Base-by-base conservation (phyloP, 2,888 invertebrate species). In the Trichogramma dendrolimi region DNA sequence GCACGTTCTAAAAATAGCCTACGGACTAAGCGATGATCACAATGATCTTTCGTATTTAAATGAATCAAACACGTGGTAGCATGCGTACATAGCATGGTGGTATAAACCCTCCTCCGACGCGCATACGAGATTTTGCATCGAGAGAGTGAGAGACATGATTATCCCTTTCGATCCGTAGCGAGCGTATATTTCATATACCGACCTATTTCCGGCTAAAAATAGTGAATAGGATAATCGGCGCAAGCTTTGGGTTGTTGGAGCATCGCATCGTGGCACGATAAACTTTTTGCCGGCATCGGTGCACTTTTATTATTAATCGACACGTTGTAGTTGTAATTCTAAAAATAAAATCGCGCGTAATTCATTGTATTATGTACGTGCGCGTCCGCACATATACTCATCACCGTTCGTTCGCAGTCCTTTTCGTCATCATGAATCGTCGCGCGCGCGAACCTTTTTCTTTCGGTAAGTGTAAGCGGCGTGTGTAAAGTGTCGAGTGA, bases 161-260 rank as follows among this genome's bases (percentile, higher is more conserved):
- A 64, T 71, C 70, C 71, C 71, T 74, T 70, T 58, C 67, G 67
- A 70, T 70, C 72, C 72, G 72, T 71, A 69, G 43, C 52, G 61
- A 65, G 67, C 27, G 27, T 27, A 27, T 27, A 27, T 27, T 27
- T 27, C 27, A 27, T 27, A 27, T 27, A 27, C 67, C 72, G 75
- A 75, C 73, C 75, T 72, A 77, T 74, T 75, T 77, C 71, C 71
- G 70, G 69, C 75, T 76, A 76, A 76, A 76, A 77, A 77, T 77
- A 77, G 75, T 74, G 72, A 75, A 76, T 76, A 71, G 73, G 71
- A 77, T 76, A 73, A 77, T 77, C 72, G 73, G 69, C 68, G 68
- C 66, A 71, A 68, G 70, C 72, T 48, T 61, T 63, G 44, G 57
- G 60, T 57, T 57, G 60, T 58, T 55, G 61, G 60, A 27, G 27